Percentiles rank a stretch among this genome's conserved stretches.
Conservation (phyloP, 2,113 vertebrate species). For the Geococcyx californianus region DNA sequence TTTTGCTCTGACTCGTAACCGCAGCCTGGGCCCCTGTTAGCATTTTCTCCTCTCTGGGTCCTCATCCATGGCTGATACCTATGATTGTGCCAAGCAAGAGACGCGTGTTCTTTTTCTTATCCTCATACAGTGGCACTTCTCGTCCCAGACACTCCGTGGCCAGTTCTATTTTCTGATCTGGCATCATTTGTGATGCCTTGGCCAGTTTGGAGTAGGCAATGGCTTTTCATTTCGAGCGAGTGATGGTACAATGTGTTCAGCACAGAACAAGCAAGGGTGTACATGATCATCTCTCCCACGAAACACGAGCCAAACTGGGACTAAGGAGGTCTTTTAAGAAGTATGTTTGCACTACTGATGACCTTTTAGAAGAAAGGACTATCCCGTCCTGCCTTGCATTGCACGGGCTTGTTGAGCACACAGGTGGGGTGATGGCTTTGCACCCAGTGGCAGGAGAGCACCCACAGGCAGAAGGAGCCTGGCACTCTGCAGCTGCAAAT, state of each 20-base stretch:
- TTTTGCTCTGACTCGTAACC: neutral
- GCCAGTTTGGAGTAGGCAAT: neutral
- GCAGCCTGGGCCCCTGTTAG: neutral
- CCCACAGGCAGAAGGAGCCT: neutral
- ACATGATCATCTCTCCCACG: neutral
- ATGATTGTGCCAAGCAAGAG: neutral
- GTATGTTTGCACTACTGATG: conserved; percentile 10
- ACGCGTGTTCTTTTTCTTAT: neutral
- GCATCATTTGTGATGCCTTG: neutral
- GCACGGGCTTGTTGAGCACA: neutral
- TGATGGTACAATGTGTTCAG: neutral
- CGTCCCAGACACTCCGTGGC: neutral
- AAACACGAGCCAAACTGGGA: neutral
- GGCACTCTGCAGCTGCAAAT: neutral
- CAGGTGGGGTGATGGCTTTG: neutral
- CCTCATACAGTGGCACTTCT: neutral
- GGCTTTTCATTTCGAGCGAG: neutral
- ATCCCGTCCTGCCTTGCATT: neutral
- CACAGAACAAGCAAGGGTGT: neutral
- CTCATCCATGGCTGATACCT: neutral
- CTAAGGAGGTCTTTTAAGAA: conserved; percentile 17
- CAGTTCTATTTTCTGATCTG: conserved; percentile 21
- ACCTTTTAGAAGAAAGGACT: conserved; percentile 11
- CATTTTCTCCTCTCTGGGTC: neutral
- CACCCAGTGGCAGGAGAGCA: neutral